Evolutionary conservation across 2,113 vertebrate species (phyloP).

Genomic region (Lophochroa leadbeateri): DNA sequence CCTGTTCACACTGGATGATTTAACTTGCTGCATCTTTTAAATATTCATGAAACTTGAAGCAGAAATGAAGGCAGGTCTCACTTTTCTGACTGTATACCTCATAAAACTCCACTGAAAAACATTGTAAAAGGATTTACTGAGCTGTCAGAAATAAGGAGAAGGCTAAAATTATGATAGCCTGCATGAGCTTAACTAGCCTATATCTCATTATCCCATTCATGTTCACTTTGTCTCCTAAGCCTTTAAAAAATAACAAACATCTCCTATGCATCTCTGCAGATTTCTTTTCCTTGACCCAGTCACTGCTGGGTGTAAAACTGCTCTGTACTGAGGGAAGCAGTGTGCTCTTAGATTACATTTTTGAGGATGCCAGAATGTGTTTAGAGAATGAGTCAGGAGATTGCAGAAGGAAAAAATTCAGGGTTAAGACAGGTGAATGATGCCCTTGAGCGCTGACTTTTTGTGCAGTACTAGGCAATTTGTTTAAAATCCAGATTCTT

Average conservation of each 20-base stretch:
- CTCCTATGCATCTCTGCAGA: rapidly evolving
- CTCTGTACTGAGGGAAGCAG: background rate
- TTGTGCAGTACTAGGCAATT: background rate
- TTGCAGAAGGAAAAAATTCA: constrained; percentile 4
- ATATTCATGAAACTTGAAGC: constrained; percentile 43
- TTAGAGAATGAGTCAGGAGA: constrained; percentile 29
- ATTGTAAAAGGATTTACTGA: background rate
- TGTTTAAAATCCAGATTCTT: constrained; percentile 12
- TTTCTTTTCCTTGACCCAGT: background rate
- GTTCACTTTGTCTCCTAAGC: background rate
- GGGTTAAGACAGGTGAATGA: background rate
- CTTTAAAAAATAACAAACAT: background rate
- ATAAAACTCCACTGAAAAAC: background rate
- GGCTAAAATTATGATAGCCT: background rate
- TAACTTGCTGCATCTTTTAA: constrained; percentile 49
- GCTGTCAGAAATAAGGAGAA: background rate
- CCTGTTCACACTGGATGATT: constrained; percentile 10
- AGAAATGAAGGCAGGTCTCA: constrained; percentile 21
- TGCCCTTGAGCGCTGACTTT: constrained; percentile 11
- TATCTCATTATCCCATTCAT: background rate
- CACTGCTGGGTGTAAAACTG: background rate
- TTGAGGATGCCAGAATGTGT: constrained; percentile 12
- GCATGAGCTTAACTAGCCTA: background rate
- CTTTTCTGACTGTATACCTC: background rate
- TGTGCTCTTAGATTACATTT: background rate